A percentile compares a stretch with the other conserved stretches of the same genome.
phyloP scores from a whole-genome alignment of 2,113 vertebrate species.

The Nanger granti region DNA sequence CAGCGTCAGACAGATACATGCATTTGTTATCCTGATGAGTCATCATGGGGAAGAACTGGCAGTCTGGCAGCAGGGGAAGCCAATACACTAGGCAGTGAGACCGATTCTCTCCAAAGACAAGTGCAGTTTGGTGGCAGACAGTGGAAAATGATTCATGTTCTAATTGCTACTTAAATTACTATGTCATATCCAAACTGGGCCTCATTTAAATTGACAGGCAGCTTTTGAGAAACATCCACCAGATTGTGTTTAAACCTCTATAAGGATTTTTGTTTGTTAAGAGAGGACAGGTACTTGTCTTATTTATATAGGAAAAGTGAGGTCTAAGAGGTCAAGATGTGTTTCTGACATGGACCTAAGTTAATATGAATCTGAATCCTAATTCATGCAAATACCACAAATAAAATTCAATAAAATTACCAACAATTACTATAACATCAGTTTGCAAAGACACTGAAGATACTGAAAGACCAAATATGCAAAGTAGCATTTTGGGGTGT shows the following conservation, averaged over 20 bases:
- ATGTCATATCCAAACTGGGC: background rate
- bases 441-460: background rate
- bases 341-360: background rate
- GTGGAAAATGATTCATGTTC: slow-evolving; percentile 2
- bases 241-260: background rate
- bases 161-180: background rate
- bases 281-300: background rate
- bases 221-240: background rate
- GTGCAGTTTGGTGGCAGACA: background rate
- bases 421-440: background rate
- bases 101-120: background rate
- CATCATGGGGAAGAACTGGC: background rate
- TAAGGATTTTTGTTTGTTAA: background rate
- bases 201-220: background rate
- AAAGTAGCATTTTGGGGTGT: background rate
- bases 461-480: background rate
- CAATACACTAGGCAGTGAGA: background rate
- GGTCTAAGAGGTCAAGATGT: background rate
- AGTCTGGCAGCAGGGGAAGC: background rate
- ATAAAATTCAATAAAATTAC: background rate
- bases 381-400: background rate
- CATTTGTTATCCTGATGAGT: background rate
- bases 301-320: background rate
- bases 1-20: background rate
- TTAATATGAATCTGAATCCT: background rate